Base-by-base conservation (phyloP, 2,113 vertebrate genomes). In the Cavia porcellus region DNA sequence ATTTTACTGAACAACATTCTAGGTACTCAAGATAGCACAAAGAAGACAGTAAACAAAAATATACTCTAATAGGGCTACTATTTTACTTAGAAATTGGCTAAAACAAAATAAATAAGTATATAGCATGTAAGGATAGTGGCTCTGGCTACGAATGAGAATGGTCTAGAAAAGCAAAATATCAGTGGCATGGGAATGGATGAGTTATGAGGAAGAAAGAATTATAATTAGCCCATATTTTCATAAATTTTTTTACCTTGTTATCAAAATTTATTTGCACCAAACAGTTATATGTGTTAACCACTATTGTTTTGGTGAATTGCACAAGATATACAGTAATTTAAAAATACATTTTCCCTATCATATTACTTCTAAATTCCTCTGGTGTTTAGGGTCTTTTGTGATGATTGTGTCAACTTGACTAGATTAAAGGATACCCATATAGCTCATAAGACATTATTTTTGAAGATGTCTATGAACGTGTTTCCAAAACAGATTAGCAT, bases 361-460 rank as follows among this genome's bases (percentile, higher is more conserved):
- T 61, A 35, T 85, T 95, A 95, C 86, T 86, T 64, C 35, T 80
- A 89, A 94, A 93, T 89, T 64, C 52, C 24, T 79, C 52, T 86
- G 5, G n/a, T 66, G 95, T 95, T 83, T 13, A 83, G 7, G 3
- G 35, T 80, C 45, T 25, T 77, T 2, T 57, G 32, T 82, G 25
- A 82, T 89, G 7, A 17, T 42, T 64, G 24, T 82, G 15, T 89
- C 11, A 83, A 42, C 17, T 50, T 61, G 7, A 50, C 22, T 83
- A 20, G 42, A 75, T 94, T 74, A 52, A 74, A 55, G 15, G 25
- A 74, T 62, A 88, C 35, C 10, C 17, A 81, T 32, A 61, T 50
- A 88, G 10, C 24, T 88, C 3, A 2, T 30, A 68, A 62, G n/a
- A 45, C 15, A n/a, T n/a, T 66, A 42, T 75, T 61, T 50, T 15